Evolutionary conservation across 2,797 vertebrate genomes (phyloP).

Genomic region (Gorsachius magnificus): DNA sequence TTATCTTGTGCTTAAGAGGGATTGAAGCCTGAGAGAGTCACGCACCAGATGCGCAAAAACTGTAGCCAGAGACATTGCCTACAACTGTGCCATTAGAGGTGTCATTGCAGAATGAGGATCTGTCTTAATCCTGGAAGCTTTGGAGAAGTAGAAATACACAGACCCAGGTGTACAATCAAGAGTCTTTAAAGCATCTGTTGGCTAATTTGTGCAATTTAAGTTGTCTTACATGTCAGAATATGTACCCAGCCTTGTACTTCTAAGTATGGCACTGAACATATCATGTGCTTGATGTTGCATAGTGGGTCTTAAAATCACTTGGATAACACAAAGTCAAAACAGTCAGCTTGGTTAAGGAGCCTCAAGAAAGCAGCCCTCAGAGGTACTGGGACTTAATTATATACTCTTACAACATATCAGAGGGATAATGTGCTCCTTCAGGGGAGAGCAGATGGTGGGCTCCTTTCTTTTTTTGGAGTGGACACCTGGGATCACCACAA

Average conservation of each 20-base stretch:
- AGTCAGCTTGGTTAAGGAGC: background rate
- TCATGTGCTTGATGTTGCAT: background rate
- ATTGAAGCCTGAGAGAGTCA: background rate
- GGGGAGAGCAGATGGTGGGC: background rate
- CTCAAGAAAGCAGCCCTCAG: background rate
- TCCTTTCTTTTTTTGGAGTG: background rate
- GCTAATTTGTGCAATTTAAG: conserved; percentile 61
- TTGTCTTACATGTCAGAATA: conserved; percentile 22
- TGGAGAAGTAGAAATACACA: conserved; percentile 22
- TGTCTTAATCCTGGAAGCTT: conserved; percentile 14
- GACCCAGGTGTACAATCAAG: conserved; percentile 40
- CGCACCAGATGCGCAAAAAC: background rate
- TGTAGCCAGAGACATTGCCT: background rate
- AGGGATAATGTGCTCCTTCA: background rate
- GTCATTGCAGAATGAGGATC: background rate
- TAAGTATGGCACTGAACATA: background rate
- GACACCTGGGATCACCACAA: background rate
- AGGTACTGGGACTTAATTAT: conserved; percentile 21
- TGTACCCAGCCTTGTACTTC: background rate
- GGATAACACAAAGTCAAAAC: background rate
- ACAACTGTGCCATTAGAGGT: background rate
- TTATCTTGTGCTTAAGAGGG: conserved; percentile 10
- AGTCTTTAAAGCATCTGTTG: conserved; percentile 43
- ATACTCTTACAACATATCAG: background rate
- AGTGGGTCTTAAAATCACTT: background rate